Evolutionary conservation across 2,888 invertebrate species (phyloP).

Genomic region (Isoperla grammatica): DNA sequence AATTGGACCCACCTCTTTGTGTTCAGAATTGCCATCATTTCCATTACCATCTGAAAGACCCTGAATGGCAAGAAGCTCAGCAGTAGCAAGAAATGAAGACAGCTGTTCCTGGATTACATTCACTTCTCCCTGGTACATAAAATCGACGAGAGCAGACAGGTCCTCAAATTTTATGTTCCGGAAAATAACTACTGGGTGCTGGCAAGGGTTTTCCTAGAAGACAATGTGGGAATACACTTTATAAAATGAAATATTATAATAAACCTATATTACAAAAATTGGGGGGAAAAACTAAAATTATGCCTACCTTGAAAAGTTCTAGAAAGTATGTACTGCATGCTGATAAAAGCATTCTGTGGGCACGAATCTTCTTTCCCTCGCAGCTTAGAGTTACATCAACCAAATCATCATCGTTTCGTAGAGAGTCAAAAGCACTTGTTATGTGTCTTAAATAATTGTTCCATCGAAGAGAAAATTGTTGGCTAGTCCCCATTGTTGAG

Average conservation of each 20-base stretch:
- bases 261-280: no score
- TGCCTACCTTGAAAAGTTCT: slow-evolving; percentile 46
- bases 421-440: slow-evolving; percentile 70
- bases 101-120: slow-evolving; percentile 74
- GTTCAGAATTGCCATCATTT: slow-evolving; percentile 24
- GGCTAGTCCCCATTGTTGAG: slow-evolving; percentile 53
- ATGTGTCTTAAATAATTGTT: slow-evolving; percentile 75
- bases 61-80: slow-evolving; percentile 69
- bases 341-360: slow-evolving; percentile 78
- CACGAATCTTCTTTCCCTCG: slow-evolving; percentile 76
- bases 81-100: slow-evolving; percentile 70
- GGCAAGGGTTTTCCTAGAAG: slow-evolving; percentile 72
- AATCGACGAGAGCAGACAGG: slow-evolving; percentile 69
- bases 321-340: slow-evolving; percentile 78
- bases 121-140: slow-evolving; percentile 79
- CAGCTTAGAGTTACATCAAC: slow-evolving; percentile 83
- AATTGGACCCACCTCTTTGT: background rate
- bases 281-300: slow-evolving; percentile 12
- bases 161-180: slow-evolving; percentile 73
- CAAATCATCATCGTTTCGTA: slow-evolving; percentile 54
- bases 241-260: background rate
- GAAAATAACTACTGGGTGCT: slow-evolving; percentile 75
- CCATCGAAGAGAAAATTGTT: slow-evolving; percentile 82
- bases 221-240: background rate
- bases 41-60: slow-evolving; percentile 61